These are phyloP conservation scores for Lepidocyrtinus sp. DNA, from an alignment of 2,888 invertebrate species.

Conservation along the genomic window DNA sequence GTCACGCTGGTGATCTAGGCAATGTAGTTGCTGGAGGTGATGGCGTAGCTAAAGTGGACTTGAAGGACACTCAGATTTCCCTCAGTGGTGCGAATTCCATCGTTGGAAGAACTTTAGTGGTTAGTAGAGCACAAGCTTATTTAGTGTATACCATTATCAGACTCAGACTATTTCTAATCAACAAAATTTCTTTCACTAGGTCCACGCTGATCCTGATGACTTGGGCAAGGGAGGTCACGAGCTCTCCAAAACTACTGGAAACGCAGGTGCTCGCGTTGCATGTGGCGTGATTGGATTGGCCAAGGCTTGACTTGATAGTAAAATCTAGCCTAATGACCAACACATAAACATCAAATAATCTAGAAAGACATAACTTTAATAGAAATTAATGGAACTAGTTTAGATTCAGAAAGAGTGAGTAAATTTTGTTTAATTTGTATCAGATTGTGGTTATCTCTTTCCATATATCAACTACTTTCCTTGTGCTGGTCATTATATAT, in stretches of 20 bases:
- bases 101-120: conserved; percentile 88
- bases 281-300: conserved; percentile 90
- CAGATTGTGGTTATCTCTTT: too few relatives aligned
- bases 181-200: conserved; percentile 70
- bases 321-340: neutral
- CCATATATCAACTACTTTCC: too few relatives aligned
- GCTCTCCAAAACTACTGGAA: conserved; percentile 93
- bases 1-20: conserved; percentile 94
- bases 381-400: too few relatives aligned
- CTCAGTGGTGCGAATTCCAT: conserved; percentile 81
- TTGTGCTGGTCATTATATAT: too few relatives aligned
- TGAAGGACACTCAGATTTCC: conserved; percentile 79
- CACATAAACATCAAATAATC: too few relatives aligned
- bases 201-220: conserved; percentile 95
- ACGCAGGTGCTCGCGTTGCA: conserved; percentile 91
- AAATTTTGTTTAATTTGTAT: too few relatives aligned
- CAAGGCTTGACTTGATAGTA: conserved; percentile 72
- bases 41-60: conserved; percentile 80
- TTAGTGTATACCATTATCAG: too few relatives aligned
- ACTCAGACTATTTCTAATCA: neutral
- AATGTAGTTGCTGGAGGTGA: conserved; percentile 80
- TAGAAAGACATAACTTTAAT: too few relatives aligned
- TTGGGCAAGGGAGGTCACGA: conserved; percentile 94
- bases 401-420: too few relatives aligned
- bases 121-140: conserved; percentile 68